Percentiles rank a stretch among this genome's conserved stretches.
These are phyloP conservation scores for Microcebus jonahi DNA, from an alignment of 2,113 vertebrate genomes.

Conservation along the genomic window DNA sequence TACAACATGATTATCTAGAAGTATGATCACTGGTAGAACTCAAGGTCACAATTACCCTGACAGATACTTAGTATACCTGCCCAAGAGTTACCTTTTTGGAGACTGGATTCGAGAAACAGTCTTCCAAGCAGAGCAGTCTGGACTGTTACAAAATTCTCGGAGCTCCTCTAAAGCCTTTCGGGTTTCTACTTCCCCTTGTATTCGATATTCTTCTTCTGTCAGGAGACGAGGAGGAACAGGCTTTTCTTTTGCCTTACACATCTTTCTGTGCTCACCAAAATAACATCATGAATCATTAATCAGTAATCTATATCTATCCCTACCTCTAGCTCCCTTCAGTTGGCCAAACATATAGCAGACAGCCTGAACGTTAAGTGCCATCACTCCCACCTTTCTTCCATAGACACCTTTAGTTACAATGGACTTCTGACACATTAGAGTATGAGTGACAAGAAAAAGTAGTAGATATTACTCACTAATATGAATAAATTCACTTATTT, in stretches of 20 bases:
- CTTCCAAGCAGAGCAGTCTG: conserved; percentile 93
- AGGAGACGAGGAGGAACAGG: conserved; percentile 90
- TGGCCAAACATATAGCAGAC: neutral
- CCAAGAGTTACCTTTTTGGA: conserved; percentile 91
- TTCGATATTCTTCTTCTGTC: conserved; percentile 94
- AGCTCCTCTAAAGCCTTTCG: conserved; percentile 91
- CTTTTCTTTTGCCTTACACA: conserved; percentile 80
- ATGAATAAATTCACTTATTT: conserved; percentile 53
- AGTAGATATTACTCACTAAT: conserved; percentile 9
- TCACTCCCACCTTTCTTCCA: neutral
- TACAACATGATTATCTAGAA: conserved; percentile 33
- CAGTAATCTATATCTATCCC: conserved; percentile 25
- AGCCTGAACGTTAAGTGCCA: neutral
- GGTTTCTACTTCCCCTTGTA: conserved; percentile 93
- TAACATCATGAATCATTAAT: conserved; percentile 71
- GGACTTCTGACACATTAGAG: neutral
- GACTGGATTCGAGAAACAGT: conserved; percentile 92
- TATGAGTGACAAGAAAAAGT: neutral
- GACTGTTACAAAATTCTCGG: conserved; percentile 91
- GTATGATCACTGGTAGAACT: conserved; percentile 19
- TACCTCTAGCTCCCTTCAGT: conserved; percentile 47
- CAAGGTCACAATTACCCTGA: conserved; percentile 18
- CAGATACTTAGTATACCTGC: neutral
- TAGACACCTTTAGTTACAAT: conserved; percentile 1
- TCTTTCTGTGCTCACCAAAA: conserved; percentile 86